phyloP scores from a whole-genome alignment of 2,888 invertebrate species.

The Trichopria drosophilae region DNA sequence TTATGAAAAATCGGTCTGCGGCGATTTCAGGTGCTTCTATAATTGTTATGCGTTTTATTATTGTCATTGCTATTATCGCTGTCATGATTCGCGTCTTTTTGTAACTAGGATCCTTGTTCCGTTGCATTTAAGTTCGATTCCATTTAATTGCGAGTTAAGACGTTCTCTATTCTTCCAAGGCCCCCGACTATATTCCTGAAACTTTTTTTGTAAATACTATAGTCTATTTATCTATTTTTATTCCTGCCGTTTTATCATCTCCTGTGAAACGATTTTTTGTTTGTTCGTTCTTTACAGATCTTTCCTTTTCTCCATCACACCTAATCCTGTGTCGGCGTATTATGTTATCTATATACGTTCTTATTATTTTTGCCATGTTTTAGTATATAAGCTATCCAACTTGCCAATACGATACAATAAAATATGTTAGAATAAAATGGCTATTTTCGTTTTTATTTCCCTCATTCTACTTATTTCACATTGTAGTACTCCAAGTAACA shows the following conservation, averaged over 20 bases:
- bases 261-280: conserved; percentile 31
- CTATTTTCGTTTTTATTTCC: conserved; percentile 40
- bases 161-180: not conserved
- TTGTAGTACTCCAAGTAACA: too few species aligned
- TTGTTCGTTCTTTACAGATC: conserved; percentile 33
- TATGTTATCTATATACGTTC: conserved; percentile 45
- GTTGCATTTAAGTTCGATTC: not conserved
- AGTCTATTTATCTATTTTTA: conserved; percentile 45
- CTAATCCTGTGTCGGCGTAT: too few species aligned
- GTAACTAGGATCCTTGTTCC: not conserved
- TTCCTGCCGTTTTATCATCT: conserved; percentile 37
- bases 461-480: too few species aligned
- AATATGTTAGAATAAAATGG: conserved; percentile 52
- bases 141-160: conserved; percentile 1
- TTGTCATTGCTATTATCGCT: conserved; percentile 35
- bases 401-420: conserved; percentile 58
- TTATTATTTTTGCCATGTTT: conserved; percentile 47
- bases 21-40: conserved; percentile 52
- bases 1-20: too few species aligned
- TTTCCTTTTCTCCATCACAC: too few species aligned
- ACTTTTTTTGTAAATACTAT: conserved; percentile 48
- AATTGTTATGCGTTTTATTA: conserved; percentile 52
- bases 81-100: too few species aligned
- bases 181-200: conserved; percentile 31
- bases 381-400: conserved; percentile 56